Evolutionary conservation across 2,113 vertebrate genomes (phyloP), one percentile per base, ranked within the genome.

Genomic region (Gallinago paraguaiae): DNA sequence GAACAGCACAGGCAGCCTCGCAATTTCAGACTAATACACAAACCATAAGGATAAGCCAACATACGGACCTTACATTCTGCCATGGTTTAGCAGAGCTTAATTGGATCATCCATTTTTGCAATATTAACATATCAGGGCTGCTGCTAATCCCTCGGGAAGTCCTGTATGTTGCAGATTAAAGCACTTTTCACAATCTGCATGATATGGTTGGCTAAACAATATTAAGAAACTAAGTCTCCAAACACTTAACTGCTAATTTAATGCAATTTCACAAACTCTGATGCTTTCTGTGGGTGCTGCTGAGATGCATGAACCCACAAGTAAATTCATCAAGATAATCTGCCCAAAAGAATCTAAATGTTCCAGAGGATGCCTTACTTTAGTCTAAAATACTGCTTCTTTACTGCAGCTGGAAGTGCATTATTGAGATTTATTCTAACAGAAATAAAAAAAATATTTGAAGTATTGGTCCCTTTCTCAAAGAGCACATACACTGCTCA

Each of bases 71-170:
- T 39, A 28, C 39, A 68, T 94, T 63, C 86, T 85, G 90, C 80
- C 68, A 33, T 85, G 92, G 46, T 94, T 95, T 95, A 96, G 86
- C 88, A 68, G 72, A 67, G 51, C 79, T 92, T 96, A 97, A 97
- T 97, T 96, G 96, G 97, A 97, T 97, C 94, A 97, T 97, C 88
- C 96, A 95, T 97, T 97, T 97, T 92, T 92, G 88, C 79, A 65
- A 90, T 93, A 96, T 96, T 95, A 96, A 95, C 95, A 90, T 90
- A 79, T 77, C 83, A 89, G 83, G 88, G 90, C 89, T 70, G 95
- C 70, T 70, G 88, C 90, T 97, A 82, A 96, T 97, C 96, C 90
- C 92, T 45, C 0, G 1, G 88, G 95, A 93, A 76, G 57, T 39
- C 78, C 94, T 86, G 88, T 71, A 76, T 87, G 79, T 82, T 93